A percentile compares a stretch with the other conserved stretches of the same genome.
Evolutionary conservation across 2,888 invertebrate species (phyloP).

Genomic region (Agrotis segetum): DNA sequence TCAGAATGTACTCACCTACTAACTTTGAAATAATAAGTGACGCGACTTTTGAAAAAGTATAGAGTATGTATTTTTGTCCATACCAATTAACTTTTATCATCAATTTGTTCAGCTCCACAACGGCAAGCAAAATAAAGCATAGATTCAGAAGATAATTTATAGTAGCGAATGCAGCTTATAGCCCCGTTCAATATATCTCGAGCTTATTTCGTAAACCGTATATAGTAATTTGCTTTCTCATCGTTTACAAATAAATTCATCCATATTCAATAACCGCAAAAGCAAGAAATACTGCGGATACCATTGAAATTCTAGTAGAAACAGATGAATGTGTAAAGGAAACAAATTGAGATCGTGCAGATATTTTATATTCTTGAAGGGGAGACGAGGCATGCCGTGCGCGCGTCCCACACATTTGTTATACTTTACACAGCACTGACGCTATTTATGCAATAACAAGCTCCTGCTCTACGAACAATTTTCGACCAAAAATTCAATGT

Average conservation of each 20-base stretch:
- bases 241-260: slow-evolving; percentile 16
- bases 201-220: slow-evolving; percentile 22
- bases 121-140: slow-evolving; percentile 13
- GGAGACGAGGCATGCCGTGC: slow-evolving; percentile 61
- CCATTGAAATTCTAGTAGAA: slow-evolving; percentile 60
- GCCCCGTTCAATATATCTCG: slow-evolving; percentile 15
- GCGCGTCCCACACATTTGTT: slow-evolving; percentile 65
- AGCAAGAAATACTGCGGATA: slow-evolving; percentile 53
- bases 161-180: slow-evolving; percentile 8
- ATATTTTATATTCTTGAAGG: slow-evolving; percentile 74
- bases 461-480: slow-evolving; percentile 26
- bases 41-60: neutral
- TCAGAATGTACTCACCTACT: neutral
- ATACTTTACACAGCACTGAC: slow-evolving; percentile 51
- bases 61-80: neutral
- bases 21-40: neutral
- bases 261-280: slow-evolving; percentile 38
- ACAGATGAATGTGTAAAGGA: slow-evolving; percentile 71
- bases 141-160: slow-evolving; percentile 27
- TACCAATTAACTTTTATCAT: slow-evolving; percentile 5
- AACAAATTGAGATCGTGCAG: slow-evolving; percentile 75
- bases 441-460: slow-evolving; percentile 34
- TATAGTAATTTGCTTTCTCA: slow-evolving; percentile 21
- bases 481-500: slow-evolving; percentile 29
- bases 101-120: slow-evolving; percentile 20